phyloP scores from a whole-genome alignment of 2,888 invertebrate genomes.

The Phengaris alcon region DNA sequence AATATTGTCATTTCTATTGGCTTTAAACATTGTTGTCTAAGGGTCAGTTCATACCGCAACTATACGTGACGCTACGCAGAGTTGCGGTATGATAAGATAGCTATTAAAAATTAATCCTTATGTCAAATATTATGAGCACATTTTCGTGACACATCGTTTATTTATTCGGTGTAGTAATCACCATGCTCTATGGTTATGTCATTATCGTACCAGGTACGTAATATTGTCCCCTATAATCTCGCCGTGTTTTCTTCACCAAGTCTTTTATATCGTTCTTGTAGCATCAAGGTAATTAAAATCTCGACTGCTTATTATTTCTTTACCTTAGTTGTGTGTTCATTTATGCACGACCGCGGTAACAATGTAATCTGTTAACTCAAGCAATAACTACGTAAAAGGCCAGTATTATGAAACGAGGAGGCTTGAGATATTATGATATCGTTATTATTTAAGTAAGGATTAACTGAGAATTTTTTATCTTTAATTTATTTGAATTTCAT shows the following conservation, averaged over 20 bases:
- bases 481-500: too few relatives aligned
- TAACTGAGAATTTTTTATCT: background rate
- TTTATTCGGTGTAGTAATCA: too few relatives aligned
- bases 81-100: too few relatives aligned
- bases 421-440: background rate
- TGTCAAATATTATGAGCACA: too few relatives aligned
- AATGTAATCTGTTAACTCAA: background rate
- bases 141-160: background rate
- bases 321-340: constrained; percentile 1
- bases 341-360: constrained; percentile 1
- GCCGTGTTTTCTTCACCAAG: background rate
- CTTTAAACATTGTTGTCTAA: background rate
- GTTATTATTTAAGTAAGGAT: background rate
- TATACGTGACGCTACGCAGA: too few relatives aligned
- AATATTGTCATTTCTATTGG: background rate
- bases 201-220: background rate
- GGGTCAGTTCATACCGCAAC: too few relatives aligned
- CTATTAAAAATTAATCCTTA: too few relatives aligned
- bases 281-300: background rate
- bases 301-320: background rate
- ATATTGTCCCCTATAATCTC: background rate
- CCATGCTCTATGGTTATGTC: background rate
- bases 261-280: background rate
- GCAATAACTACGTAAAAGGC: background rate
- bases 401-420: background rate